These are phyloP conservation scores for Saimiri boliviensis DNA, from an alignment of 2,113 vertebrate species.

Conservation along the genomic window DNA sequence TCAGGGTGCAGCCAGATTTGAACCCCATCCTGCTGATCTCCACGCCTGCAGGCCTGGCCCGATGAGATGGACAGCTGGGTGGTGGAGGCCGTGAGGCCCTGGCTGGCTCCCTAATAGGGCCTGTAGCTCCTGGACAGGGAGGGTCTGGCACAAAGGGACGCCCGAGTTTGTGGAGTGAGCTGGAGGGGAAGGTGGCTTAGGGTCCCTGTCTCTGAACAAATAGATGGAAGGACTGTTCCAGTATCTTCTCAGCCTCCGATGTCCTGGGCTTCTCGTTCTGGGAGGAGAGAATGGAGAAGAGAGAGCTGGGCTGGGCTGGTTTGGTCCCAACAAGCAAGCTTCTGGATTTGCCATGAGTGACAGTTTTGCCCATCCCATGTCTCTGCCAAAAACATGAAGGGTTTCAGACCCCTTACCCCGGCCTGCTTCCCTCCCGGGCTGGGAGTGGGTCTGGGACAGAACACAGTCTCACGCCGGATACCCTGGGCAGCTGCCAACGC, in stretches of 20 bases:
- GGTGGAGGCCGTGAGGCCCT: not conserved
- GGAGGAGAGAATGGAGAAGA: not conserved
- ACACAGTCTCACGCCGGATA: not conserved
- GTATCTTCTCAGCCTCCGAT: not conserved
- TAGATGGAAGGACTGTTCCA: not conserved
- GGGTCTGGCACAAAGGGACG: not conserved
- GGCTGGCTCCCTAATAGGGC: not conserved
- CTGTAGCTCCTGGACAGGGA: not conserved
- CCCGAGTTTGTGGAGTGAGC: no score
- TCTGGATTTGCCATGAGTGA: fast-evolving
- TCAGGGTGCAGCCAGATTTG: not conserved
- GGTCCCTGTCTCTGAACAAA: not conserved
- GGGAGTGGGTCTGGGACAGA: not conserved
- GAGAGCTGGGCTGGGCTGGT: not conserved
- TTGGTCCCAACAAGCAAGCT: not conserved
- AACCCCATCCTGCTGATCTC: not conserved
- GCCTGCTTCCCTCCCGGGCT: fast-evolving
- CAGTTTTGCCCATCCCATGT: fast-evolving
- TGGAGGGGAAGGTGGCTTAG: not conserved
- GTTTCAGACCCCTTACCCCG: fast-evolving
- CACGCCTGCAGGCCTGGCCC: not conserved
- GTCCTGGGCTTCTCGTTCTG: not conserved
- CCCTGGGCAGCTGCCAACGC: fast-evolving
- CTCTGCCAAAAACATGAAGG: not conserved
- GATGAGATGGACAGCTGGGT: not conserved